Conservation (phyloP, 2,113 vertebrate genomes). For the Dolichallabes microphthalmus region DNA sequence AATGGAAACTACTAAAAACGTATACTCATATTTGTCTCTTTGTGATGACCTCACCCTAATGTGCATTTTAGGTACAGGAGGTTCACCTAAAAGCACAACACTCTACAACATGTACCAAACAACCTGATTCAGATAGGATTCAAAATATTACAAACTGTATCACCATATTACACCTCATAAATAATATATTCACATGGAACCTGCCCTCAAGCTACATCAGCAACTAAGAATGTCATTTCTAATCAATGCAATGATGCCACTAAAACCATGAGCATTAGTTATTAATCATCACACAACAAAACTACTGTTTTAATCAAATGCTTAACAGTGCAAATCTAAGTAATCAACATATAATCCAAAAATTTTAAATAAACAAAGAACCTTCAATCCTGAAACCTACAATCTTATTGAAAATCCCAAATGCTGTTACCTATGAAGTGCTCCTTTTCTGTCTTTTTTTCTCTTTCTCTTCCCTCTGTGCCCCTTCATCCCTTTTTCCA, state of each 20-base stretch:
- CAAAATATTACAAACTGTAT: background rate
- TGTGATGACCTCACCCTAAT: background rate
- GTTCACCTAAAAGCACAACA: background rate
- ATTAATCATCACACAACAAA: background rate
- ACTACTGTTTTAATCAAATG: background rate
- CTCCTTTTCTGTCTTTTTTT: conserved; percentile 46
- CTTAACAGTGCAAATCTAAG: background rate
- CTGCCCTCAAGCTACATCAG: background rate
- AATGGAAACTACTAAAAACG: background rate
- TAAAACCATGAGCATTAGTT: background rate
- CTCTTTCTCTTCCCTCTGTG: conserved; percentile 40
- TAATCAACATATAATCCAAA: background rate
- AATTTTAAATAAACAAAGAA: background rate
- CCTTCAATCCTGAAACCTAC: background rate
- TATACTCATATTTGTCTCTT: background rate
- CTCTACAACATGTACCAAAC: background rate
- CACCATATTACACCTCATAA: background rate
- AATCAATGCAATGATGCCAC: background rate
- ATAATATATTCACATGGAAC: background rate
- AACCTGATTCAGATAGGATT: too few species aligned
- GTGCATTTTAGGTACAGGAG: background rate
- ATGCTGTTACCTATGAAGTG: conserved; percentile 40
- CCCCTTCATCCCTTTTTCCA: conserved; percentile 16
- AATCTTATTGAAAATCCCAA: background rate
- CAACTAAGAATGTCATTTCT: background rate